A percentile compares a stretch with the other conserved stretches of the same genome.
Conservation (phyloP, 2,797 vertebrate genomes). For the Typhlichthys subterraneus region DNA sequence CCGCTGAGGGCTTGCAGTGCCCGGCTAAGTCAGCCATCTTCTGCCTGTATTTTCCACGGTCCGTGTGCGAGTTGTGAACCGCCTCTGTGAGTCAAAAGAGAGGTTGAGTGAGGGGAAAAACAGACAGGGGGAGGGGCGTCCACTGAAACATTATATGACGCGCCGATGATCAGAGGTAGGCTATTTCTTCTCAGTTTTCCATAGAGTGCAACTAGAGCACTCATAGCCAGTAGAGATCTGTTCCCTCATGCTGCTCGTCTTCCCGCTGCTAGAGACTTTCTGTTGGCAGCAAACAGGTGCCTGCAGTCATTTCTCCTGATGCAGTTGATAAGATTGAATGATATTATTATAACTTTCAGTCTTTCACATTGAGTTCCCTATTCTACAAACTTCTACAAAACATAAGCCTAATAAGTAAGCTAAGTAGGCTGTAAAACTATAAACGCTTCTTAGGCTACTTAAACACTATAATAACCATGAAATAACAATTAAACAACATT, state of each 20-base stretch:
- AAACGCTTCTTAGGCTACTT: no score
- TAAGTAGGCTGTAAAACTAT: no score
- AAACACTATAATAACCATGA: no score
- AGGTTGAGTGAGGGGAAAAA: conserved; percentile 78
- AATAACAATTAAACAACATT: no score
- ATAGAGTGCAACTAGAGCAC: conserved; percentile 62
- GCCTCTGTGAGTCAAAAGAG: conserved; percentile 86
- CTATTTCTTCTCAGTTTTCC: conserved; percentile 78
- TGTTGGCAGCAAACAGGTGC: conserved; percentile 68
- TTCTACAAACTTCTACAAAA: no score
- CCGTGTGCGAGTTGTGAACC: conserved; percentile 84
- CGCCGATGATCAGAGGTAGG: conserved; percentile 78
- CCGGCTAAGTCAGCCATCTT: conserved; percentile 94
- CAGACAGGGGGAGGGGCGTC: conserved; percentile 89
- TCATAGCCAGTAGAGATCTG: conserved; percentile 58
- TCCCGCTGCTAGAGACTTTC: conserved; percentile 20
- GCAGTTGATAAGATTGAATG: no score
- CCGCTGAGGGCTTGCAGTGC: conserved; percentile 79
- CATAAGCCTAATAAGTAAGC: no score
- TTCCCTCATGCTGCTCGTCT: conserved; percentile 15
- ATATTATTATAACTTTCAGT: no score
- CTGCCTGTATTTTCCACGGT: conserved; percentile 79
- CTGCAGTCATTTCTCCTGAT: conserved; percentile 13
- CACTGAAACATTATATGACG: conserved; percentile 85
- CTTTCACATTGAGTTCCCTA: no score